Conservation (phyloP, 2,113 vertebrate genomes). For the Pelobates fuscus region DNA sequence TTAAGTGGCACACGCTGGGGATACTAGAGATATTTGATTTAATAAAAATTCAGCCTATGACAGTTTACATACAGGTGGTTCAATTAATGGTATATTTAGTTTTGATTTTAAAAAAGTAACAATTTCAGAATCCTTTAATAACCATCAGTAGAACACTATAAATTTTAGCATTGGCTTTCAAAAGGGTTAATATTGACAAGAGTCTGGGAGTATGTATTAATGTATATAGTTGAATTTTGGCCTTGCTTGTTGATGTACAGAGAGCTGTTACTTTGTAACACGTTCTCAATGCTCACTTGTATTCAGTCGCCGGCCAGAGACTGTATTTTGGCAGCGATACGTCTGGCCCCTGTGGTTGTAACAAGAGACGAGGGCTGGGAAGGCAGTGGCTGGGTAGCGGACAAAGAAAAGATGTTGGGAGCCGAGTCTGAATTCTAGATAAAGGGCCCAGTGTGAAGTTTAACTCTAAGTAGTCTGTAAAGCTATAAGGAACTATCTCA, state of each 20-base stretch:
- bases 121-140: too few species aligned
- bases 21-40: too few species aligned
- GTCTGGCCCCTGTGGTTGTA: conserved; percentile 34
- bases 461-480: background rate
- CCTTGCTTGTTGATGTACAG: background rate
- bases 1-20: too few species aligned
- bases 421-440: conserved; percentile 32
- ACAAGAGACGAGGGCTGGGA: conserved; percentile 35
- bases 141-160: too few species aligned
- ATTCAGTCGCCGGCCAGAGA: background rate
- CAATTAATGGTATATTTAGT: too few species aligned
- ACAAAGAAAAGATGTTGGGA: background rate
- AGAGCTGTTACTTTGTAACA: background rate
- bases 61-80: too few species aligned
- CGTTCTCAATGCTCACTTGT: background rate
- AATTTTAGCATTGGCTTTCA: too few species aligned
- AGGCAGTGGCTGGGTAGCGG: conserved; percentile 5
- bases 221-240: too few species aligned
- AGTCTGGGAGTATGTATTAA: too few species aligned
- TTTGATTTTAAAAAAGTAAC: too few species aligned
- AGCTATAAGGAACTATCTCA: background rate
- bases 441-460: conserved; percentile 27
- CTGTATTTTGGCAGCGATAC: background rate
- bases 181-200: too few species aligned
- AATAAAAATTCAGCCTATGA: too few species aligned